Evolutionary conservation across 2,113 vertebrate species (phyloP), one percentile per base, ranked within the genome.

Genomic region (Agelaius phoeniceus): DNA sequence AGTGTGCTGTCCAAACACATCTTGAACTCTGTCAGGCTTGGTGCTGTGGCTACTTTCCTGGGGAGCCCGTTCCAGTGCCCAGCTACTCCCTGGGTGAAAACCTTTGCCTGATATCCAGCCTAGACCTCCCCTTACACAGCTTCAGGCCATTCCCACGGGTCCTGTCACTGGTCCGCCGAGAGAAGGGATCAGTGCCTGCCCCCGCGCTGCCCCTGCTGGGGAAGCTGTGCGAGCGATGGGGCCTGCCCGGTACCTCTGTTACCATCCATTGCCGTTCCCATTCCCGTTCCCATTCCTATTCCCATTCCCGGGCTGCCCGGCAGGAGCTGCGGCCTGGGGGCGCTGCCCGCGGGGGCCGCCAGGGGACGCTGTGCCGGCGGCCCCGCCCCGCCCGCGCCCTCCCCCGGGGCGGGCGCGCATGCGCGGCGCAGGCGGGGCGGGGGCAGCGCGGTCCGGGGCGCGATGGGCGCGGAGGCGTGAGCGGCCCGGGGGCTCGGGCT

Each of bases 231-330:
- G 15, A 10, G 31, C 51, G 15, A 10, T 11, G 49, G 11, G n/a
- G 30, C 3, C 20, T 3, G 57, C 33, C 27, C 17, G 7, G 6
- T 33, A 4, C 26, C 37, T 22, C 7, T 1, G 15, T 22, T 10
- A 3, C 1, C 23, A 1, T 26, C 30, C 26, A 41, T 41, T 3
- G 15, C 2, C 43, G 0, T 4, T n/a, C n/a, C 28, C 51, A 1
- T 13, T 57, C 13, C 19, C 19, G 2, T 33, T 10, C n/a, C 52
- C 30, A 2, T 21, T 48, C 49, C n/a, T n/a, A 3, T 15, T 59
- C n/a, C 57, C 57, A 2, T 23, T 9, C n/a, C 62, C 27, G 12
- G 33, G 33, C 46, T 14, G 39, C 58, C 81, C 27, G 49, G 11
- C 13, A 46, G 49, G 62, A n/a, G 76, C 18, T 13, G 83, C 69